phyloP scores from a whole-genome alignment of 2,888 invertebrate genomes.

The Microplitis deprimator region DNA sequence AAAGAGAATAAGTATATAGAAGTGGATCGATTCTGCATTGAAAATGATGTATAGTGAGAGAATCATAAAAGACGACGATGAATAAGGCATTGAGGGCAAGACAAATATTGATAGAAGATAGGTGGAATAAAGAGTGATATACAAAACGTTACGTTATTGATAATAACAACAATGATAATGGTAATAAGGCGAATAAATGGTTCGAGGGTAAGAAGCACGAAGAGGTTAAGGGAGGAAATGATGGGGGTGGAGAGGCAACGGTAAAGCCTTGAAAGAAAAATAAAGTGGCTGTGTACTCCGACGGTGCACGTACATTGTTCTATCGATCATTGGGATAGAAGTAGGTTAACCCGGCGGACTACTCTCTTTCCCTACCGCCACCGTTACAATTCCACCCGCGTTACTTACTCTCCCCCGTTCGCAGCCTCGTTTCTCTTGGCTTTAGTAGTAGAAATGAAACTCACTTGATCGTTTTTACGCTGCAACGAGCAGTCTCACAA shows the following conservation, averaged over 20 bases:
- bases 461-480: slow-evolving; percentile 37
- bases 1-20: not conserved
- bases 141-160: slow-evolving; percentile 22
- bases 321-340: slow-evolving; percentile 60
- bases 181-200: not conserved
- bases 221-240: not conserved
- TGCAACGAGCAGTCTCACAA: slow-evolving; percentile 24
- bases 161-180: slow-evolving; percentile 12
- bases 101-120: slow-evolving; percentile 44
- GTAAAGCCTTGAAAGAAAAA: slow-evolving; percentile 53
- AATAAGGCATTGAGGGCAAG: slow-evolving; percentile 40
- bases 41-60: slow-evolving; percentile 15
- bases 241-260: slow-evolving; percentile 12
- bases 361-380: not conserved
- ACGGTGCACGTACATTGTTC: slow-evolving; percentile 55
- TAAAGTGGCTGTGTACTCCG: slow-evolving; percentile 53
- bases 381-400: slow-evolving; percentile 40
- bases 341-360: slow-evolving; percentile 57
- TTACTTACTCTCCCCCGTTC: slow-evolving; percentile 48
- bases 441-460: slow-evolving; percentile 32
- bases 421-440: not conserved
- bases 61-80: slow-evolving; percentile 32
- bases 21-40: not conserved
- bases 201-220: not conserved
- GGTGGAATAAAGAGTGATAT: slow-evolving; percentile 13